These are phyloP conservation scores for Nycticebus coucang DNA, from an alignment of 2,113 vertebrate species.

Conservation along the genomic window DNA sequence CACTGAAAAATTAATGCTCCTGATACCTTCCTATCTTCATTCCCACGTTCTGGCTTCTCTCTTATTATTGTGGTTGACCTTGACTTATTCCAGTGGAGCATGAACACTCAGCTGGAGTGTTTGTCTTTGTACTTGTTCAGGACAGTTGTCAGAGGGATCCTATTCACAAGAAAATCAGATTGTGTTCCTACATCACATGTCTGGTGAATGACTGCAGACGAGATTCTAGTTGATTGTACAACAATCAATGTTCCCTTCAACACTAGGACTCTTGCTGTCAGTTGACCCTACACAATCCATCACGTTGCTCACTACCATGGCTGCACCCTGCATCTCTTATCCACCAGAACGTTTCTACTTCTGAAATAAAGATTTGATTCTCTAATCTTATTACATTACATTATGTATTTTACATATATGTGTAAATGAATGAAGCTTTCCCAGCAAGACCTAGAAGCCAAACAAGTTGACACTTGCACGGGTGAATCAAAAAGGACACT, in stretches of 20 bases:
- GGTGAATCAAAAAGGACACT: too few species aligned
- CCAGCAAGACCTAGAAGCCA: too few species aligned
- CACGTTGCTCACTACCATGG: not conserved
- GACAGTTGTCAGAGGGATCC: not conserved
- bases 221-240: not conserved
- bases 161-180: not conserved
- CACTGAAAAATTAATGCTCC: not conserved
- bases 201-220: not conserved
- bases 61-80: too few species aligned
- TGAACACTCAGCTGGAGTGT: fast-evolving
- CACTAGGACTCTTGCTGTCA: not conserved
- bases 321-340: fast-evolving
- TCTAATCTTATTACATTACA: not conserved
- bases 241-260: not conserved
- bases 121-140: not conserved
- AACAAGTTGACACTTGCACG: too few species aligned
- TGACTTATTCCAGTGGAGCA: not conserved
- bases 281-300: too few species aligned
- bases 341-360: not conserved
- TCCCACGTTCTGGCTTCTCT: not conserved
- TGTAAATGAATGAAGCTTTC: too few species aligned
- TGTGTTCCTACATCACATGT: fast-evolving
- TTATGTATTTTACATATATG: too few species aligned
- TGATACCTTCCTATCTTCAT: not conserved
- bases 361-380: not conserved